Conservation (phyloP, 2,888 invertebrate genomes). For the Dicycla oo region DNA sequence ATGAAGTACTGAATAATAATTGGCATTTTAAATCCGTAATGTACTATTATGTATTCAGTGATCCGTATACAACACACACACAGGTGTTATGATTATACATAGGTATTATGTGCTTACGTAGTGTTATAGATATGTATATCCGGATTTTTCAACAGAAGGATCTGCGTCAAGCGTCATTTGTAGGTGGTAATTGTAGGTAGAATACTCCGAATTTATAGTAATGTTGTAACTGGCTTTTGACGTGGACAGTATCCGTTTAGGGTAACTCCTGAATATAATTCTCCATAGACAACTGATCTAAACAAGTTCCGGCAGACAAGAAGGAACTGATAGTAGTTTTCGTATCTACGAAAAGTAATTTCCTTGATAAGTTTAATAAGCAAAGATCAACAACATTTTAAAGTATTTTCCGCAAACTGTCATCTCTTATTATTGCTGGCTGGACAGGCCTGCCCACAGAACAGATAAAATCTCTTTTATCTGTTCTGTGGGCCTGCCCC, state of each 20-base stretch:
- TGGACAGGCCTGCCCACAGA: no score
- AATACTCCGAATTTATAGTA: background rate
- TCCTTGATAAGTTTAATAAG: background rate
- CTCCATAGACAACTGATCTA: background rate
- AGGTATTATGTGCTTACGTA: background rate
- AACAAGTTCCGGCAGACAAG: conserved; percentile 10
- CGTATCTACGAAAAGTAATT: background rate
- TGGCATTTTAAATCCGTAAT: background rate
- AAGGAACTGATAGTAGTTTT: conserved; percentile 9
- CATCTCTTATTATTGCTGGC: background rate
- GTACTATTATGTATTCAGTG: no score
- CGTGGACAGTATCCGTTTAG: no score
- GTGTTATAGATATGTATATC: no score
- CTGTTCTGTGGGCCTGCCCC: no score
- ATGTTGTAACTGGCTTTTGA: background rate
- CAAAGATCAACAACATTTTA: background rate
- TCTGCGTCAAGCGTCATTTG: background rate
- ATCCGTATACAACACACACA: no score
- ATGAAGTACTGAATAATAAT: background rate
- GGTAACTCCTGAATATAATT: background rate
- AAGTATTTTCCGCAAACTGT: background rate
- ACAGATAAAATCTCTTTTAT: no score
- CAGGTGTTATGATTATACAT: no score
- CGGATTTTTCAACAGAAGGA: background rate
- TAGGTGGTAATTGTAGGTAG: background rate